Evolutionary conservation across 2,113 vertebrate species (phyloP).

Genomic region (Azemiops feae): DNA sequence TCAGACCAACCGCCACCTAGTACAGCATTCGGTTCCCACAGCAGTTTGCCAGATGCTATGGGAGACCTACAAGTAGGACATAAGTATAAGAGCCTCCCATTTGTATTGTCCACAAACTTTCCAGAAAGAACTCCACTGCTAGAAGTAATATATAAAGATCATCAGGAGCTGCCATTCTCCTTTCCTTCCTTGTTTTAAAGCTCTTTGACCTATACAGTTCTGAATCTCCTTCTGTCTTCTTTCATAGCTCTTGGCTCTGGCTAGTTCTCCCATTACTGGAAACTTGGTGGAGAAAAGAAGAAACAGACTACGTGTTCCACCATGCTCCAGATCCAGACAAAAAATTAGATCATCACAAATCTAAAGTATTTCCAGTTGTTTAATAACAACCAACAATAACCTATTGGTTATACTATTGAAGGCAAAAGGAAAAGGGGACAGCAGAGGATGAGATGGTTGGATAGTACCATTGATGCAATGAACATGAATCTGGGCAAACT

Average conservation of each 20-base stretch:
- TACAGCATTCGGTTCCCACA: not conserved
- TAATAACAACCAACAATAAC: too few relatives aligned
- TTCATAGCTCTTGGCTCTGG: too few relatives aligned
- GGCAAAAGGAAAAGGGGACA: too few relatives aligned
- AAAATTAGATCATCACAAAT: not conserved
- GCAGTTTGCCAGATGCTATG: not conserved
- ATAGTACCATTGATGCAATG: too few relatives aligned
- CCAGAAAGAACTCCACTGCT: not conserved
- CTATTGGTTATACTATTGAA: too few relatives aligned
- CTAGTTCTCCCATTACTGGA: not conserved
- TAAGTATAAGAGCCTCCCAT: not conserved
- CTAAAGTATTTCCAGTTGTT: not conserved
- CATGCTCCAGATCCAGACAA: not conserved
- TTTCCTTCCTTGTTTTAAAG: not conserved
- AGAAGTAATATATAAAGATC: not conserved
- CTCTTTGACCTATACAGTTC: not conserved
- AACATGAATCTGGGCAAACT: too few relatives aligned
- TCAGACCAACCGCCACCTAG: not conserved
- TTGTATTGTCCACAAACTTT: not conserved
- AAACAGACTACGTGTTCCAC: not conserved
- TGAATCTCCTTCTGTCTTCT: not conserved
- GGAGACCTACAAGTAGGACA: not conserved
- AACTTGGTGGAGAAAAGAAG: not conserved
- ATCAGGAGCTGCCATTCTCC: not conserved
- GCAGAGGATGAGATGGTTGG: too few relatives aligned